Percentiles rank a stretch among this genome's conserved stretches.
These are phyloP conservation scores for Actinopyga echinites DNA, from an alignment of 53 echinoderm and acorn worm genomes.

Conservation along the genomic window DNA sequence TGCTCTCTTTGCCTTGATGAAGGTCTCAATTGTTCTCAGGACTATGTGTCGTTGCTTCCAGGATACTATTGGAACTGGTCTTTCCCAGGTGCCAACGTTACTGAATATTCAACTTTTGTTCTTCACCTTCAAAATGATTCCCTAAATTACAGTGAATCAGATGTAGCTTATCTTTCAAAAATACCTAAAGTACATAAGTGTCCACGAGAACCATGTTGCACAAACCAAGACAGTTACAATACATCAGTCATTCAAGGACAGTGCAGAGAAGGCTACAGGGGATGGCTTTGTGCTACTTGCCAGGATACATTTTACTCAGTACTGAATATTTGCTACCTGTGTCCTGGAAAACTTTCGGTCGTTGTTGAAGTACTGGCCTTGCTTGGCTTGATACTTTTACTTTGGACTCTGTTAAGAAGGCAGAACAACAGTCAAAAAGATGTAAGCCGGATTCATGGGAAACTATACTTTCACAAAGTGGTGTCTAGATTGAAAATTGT, in stretches of 20 bases:
- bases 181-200: background rate
- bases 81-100: too few species aligned
- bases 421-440: background rate
- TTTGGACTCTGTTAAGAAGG: background rate
- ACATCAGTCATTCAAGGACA: too few species aligned
- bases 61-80: conserved; percentile 25
- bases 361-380: background rate
- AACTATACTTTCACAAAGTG: too few species aligned
- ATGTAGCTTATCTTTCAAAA: background rate
- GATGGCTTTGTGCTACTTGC: conserved; percentile 8
- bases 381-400: background rate
- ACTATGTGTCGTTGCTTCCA: background rate
- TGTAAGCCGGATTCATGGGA: too few species aligned
- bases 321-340: background rate
- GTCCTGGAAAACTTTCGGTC: background rate
- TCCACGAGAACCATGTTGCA: background rate
- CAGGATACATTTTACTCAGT: background rate
- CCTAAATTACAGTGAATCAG: background rate
- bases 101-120: background rate
- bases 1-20: background rate
- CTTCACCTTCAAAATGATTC: too few species aligned
- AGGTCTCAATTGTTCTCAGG: conserved; percentile 4
- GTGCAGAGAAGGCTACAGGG: background rate
- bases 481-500: background rate
- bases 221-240: too few species aligned